Percentiles rank a stretch among this genome's conserved stretches.
phyloP scores from a whole-genome alignment of 2,113 vertebrate species.

The Micronycteris hirsuta region DNA sequence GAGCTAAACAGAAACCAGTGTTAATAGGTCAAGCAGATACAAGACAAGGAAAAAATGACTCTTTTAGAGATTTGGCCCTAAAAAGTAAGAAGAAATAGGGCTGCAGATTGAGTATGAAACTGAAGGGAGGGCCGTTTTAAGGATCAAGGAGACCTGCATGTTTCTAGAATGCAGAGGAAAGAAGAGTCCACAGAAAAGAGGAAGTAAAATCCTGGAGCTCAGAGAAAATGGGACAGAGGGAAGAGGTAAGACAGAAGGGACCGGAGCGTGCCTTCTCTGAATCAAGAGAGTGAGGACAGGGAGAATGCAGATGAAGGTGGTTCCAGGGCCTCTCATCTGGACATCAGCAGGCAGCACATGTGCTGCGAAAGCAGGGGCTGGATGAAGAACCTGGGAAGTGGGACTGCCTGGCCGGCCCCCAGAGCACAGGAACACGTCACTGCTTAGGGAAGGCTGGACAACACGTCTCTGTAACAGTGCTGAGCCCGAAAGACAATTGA shows the following conservation, averaged over 20 bases:
- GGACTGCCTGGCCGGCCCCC: background rate
- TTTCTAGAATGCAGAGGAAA: background rate
- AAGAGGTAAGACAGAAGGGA: background rate
- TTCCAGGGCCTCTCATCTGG: background rate
- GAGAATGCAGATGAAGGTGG: background rate
- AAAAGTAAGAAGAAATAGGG: background rate
- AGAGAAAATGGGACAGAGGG: background rate
- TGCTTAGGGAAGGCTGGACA: background rate
- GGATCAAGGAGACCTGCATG: background rate
- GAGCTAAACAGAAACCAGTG: background rate
- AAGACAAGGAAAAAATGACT: background rate
- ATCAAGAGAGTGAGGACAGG: background rate
- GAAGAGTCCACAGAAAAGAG: background rate
- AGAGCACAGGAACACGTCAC: background rate
- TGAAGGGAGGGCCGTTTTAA: background rate
- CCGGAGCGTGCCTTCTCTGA: background rate
- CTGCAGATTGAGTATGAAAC: background rate
- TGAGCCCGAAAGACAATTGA: background rate
- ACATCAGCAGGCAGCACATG: background rate
- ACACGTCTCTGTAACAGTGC: background rate
- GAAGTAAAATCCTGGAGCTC: background rate
- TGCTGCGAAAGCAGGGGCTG: background rate
- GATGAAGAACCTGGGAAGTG: background rate
- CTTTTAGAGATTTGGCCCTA: background rate
- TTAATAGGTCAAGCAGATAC: background rate